phyloP scores from a whole-genome alignment of 2,888 invertebrate genomes.

The Nomada ferruginata region DNA sequence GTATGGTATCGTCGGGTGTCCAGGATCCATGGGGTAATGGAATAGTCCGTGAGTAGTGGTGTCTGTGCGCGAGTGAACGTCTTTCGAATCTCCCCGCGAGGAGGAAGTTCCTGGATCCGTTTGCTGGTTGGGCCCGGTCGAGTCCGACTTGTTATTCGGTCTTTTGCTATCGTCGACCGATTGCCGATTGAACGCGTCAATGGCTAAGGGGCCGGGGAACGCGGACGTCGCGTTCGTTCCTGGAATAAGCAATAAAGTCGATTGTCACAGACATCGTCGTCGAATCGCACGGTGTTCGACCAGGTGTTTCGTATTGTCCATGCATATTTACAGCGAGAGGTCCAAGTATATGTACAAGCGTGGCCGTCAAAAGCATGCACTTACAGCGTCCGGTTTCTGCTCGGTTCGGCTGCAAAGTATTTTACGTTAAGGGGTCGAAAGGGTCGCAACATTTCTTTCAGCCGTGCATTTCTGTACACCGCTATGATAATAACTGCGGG shows the following conservation, averaged over 20 bases:
- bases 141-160: slow-evolving; percentile 74
- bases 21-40: slow-evolving; percentile 82
- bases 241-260: slow-evolving; percentile 80
- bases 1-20: slow-evolving; percentile 80
- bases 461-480: no score
- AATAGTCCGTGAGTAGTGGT: slow-evolving; percentile 65
- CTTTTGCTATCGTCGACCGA: slow-evolving; percentile 71
- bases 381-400: slow-evolving; percentile 34
- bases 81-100: slow-evolving; percentile 57
- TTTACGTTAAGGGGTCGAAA: background rate
- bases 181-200: slow-evolving; percentile 70
- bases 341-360: slow-evolving; percentile 69
- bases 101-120: slow-evolving; percentile 62
- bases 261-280: slow-evolving; percentile 71
- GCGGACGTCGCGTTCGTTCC: slow-evolving; percentile 80
- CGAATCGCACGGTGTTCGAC: slow-evolving; percentile 40
- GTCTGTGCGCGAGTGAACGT: slow-evolving; percentile 45
- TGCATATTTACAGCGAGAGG: slow-evolving; percentile 77
- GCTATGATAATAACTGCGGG: background rate
- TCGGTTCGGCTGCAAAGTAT: slow-evolving; percentile 1
- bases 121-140: slow-evolving; percentile 69
- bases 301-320: slow-evolving; percentile 64
- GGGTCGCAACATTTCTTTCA: background rate
- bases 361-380: slow-evolving; percentile 72
- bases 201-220: slow-evolving; percentile 76